Evolutionary conservation across 2,113 vertebrate species (phyloP).

Genomic region (Morphnarchus princeps): DNA sequence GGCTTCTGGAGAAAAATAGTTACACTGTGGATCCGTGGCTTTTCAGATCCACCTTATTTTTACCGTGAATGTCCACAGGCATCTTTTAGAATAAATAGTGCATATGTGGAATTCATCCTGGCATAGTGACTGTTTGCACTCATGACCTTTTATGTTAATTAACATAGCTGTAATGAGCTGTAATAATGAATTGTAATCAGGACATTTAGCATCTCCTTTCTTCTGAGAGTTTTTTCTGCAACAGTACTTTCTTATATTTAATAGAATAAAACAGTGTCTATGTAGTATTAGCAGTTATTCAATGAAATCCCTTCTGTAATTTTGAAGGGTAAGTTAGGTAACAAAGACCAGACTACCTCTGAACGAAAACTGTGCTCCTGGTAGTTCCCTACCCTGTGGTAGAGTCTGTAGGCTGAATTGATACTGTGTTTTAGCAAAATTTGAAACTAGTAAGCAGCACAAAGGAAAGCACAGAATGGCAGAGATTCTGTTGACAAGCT

Average conservation of each 20-base stretch:
- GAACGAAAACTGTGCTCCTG: background rate
- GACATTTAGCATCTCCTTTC: conserved; percentile 13
- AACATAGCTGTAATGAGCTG: background rate
- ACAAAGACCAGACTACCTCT: background rate
- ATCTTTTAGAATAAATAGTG: background rate
- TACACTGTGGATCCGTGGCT: background rate
- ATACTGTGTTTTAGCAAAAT: background rate
- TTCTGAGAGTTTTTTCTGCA: conserved; percentile 40
- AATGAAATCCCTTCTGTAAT: background rate
- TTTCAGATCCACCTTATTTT: background rate
- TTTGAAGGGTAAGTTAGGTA: background rate
- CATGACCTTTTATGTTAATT: conserved; percentile 11
- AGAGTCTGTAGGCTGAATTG: background rate
- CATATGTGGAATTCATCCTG: background rate
- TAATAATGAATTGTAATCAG: conserved; percentile 25
- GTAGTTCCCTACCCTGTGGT: background rate
- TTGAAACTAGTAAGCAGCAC: background rate
- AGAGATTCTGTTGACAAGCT: background rate
- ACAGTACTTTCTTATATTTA: conserved; percentile 20
- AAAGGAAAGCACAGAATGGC: background rate
- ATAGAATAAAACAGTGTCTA: background rate
- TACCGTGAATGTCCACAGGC: background rate
- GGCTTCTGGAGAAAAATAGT: background rate
- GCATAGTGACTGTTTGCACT: background rate
- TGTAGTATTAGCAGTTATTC: background rate